These are phyloP conservation scores for Erpornis zantholeuca DNA, from an alignment of 2,113 vertebrate genomes.

Conservation along the genomic window DNA sequence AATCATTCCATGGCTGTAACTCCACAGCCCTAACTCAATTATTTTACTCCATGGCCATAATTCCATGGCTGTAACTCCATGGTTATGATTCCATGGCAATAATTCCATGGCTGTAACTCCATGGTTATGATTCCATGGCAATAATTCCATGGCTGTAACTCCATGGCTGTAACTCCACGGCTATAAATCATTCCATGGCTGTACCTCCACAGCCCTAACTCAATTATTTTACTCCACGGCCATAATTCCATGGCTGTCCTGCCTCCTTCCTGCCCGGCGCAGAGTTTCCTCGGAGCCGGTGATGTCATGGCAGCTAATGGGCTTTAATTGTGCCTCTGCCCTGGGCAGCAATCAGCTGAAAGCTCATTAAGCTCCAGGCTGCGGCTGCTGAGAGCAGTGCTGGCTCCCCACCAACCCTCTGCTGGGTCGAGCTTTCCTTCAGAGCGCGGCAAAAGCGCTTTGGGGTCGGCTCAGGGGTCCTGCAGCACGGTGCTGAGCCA, in stretches of 20 bases:
- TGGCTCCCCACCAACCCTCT: background rate
- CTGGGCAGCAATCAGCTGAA: background rate
- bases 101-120: background rate
- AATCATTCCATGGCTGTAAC: background rate
- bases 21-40: too few species aligned
- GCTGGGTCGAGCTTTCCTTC: background rate
- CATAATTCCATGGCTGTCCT: background rate
- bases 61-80: background rate
- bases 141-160: too few species aligned
- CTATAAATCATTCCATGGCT: background rate
- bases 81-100: too few species aligned
- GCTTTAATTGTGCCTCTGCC: conserved; percentile 30
- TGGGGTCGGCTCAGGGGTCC: background rate
- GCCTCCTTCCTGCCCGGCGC: background rate
- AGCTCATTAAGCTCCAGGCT: background rate
- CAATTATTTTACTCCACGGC: too few species aligned
- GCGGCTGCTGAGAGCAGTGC: background rate
- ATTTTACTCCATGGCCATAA: too few species aligned
- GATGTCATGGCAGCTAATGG: conserved; percentile 52
- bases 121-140: too few species aligned
- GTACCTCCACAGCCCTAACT: too few species aligned
- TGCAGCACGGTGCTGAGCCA: background rate
- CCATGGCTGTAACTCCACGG: background rate
- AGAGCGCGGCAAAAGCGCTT: background rate
- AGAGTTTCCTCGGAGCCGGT: background rate